phyloP scores from a whole-genome alignment of 2,888 invertebrate species.

The Ctenicera cuprea region DNA sequence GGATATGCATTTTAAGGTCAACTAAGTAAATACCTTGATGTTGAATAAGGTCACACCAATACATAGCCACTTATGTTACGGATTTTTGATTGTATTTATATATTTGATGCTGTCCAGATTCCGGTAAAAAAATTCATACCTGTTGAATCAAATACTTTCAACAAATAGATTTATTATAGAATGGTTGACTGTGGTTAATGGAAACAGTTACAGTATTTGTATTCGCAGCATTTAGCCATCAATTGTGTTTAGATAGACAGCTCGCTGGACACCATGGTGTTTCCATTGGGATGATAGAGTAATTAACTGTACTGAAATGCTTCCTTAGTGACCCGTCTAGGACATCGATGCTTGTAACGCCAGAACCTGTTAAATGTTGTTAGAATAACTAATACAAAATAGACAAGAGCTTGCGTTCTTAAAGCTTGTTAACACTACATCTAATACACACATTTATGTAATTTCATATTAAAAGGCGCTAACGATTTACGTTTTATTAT shows the following conservation, averaged over 20 bases:
- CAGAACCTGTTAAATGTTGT: not conserved
- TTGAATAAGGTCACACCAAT: no score
- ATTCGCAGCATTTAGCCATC: conserved; percentile 24
- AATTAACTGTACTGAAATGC: conserved; percentile 58
- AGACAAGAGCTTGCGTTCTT: no score
- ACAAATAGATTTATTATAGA: not conserved
- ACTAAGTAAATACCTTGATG: no score
- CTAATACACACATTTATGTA: no score
- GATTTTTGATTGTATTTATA: no score
- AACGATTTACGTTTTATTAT: no score
- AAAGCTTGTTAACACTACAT: no score
- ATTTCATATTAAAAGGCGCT: no score
- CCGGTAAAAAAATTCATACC: not conserved
- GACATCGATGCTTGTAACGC: not conserved
- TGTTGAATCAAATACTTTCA: not conserved
- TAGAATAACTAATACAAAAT: not conserved
- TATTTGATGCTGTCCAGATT: no score
- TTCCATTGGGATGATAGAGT: conserved; percentile 52
- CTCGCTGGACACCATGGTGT: conserved; percentile 28
- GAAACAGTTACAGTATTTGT: conserved; percentile 3
- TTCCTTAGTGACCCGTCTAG: conserved; percentile 57
- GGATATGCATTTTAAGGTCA: no score
- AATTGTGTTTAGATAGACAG: conserved; percentile 36
- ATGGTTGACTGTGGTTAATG: not conserved
- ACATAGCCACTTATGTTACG: no score